Evolutionary conservation across 2,797 vertebrate species (phyloP), one percentile per base, ranked within the genome.

Genomic region (Coracias cyanogaster): DNA sequence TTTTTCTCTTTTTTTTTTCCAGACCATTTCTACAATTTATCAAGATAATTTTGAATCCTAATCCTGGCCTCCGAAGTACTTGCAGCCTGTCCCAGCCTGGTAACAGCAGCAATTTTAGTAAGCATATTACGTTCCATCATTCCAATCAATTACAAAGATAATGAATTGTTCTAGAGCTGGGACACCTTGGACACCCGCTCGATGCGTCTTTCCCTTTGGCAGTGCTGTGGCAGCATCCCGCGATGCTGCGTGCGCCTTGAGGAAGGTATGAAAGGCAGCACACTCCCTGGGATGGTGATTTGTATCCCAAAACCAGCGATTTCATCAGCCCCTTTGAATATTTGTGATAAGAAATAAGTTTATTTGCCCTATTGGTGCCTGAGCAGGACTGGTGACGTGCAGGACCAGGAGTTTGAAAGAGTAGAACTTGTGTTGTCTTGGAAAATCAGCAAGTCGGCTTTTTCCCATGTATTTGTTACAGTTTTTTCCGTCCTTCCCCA

Each of bases 31-130:
- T 87, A 85, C 95, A 73, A 85, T 91, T 96, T 95, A 94, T 28
- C 96, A 96, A 96, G 95, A 96, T n/a, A 74, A 93, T 93, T 92
- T 92, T 22, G 84, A 94, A 83, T 95, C 94, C 91, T 97, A 95
- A 93, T 87, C 93, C 95, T 89, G 96, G 84, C 89, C 81, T 91
- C 91, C 0, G 94, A 92, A 94, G 94, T 73, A 39, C 91, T 92
- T 85, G 84, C 91, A 91, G 84, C 91, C 91, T 15, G 39, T 92
- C 93, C 74, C 95, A 89, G 89, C 96, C 94, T 29, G 91, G 35
- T 48, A 31, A 41, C 87, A 22, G 19, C 95, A 91, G 91, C 86
- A 89, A 35, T 87, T 92, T 66, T 55, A 96, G 96, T 96, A 97
- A 97, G 95, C 65, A 93, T 66, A 12, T 70, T 15, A 1, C 73